Evolutionary conservation across 2,888 invertebrate genomes (phyloP).

Genomic region (Syrista parreyssii): DNA sequence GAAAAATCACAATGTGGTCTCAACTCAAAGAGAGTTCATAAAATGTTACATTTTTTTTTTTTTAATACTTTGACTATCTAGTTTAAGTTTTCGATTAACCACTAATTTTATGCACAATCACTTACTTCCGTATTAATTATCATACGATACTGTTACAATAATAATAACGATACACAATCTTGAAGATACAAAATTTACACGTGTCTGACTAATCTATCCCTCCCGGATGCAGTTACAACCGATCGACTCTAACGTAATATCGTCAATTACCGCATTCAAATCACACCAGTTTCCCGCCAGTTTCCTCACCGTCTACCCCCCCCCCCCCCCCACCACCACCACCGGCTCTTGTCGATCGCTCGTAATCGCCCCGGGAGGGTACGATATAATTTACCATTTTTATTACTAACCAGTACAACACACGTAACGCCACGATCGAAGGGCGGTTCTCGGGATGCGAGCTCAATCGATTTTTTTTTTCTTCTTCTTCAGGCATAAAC

Average conservation of each 20-base stretch:
- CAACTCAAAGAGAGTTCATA: constrained; percentile 26
- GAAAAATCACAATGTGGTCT: constrained; percentile 53
- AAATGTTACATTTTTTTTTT: constrained; percentile 17
- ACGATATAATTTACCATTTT: constrained; percentile 42
- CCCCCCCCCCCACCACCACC: too few relatives aligned
- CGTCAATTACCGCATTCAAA: constrained; percentile 22
- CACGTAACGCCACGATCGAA: constrained; percentile 40
- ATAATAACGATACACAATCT: constrained; percentile 53
- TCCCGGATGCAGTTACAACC: not conserved
- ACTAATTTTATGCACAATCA: constrained; percentile 58
- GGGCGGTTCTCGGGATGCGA: constrained; percentile 2
- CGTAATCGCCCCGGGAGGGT: constrained; percentile 11
- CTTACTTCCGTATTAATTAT: constrained; percentile 39
- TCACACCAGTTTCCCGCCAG: constrained; percentile 35
- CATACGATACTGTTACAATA: constrained; percentile 26
- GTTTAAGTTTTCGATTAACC: constrained; percentile 43
- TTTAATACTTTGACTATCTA: constrained; percentile 53
- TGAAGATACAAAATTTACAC: constrained; percentile 63
- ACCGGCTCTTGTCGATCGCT: constrained; percentile 8
- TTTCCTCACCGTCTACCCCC: too few relatives aligned
- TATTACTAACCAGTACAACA: constrained; percentile 56
- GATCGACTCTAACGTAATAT: not conserved
- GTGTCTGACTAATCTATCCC: constrained; percentile 24
- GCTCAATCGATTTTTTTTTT: not conserved
- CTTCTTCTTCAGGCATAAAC: not conserved